phyloP scores from a whole-genome alignment of 2,113 vertebrate genomes.

The Penelope pileata region DNA sequence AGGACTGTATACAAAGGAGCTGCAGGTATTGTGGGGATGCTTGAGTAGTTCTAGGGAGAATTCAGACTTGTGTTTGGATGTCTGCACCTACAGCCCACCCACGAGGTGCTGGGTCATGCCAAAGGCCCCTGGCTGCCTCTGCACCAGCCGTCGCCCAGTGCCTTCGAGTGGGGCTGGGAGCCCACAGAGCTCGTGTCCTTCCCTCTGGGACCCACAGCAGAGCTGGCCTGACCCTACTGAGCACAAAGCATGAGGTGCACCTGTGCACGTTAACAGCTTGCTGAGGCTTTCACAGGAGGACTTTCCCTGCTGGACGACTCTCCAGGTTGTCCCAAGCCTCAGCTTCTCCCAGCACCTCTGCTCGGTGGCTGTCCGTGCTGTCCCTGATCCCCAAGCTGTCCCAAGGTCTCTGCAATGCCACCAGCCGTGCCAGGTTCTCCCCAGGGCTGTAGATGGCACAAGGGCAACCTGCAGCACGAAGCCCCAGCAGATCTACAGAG shows the following conservation, averaged over 20 bases:
- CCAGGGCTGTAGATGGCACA: neutral
- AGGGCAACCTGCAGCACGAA: neutral
- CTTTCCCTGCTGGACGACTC: neutral
- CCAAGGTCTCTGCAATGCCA: neutral
- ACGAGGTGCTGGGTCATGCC: neutral
- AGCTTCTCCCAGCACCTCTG: neutral
- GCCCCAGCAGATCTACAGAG: neutral
- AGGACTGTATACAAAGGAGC: neutral
- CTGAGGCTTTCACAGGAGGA: neutral
- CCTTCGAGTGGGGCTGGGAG: accelerated
- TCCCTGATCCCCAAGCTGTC: neutral
- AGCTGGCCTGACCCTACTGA: neutral
- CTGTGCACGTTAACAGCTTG: neutral
- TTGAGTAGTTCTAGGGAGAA: neutral
- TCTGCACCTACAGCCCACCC: neutral
- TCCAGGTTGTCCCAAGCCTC: neutral
- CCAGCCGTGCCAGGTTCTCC: neutral
- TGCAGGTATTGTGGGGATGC: neutral
- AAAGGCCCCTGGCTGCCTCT: neutral
- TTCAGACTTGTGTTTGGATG: neutral
- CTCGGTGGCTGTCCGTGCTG: neutral
- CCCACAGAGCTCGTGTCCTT: neutral
- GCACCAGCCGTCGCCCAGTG: neutral
- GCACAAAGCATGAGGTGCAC: neutral
- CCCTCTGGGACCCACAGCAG: neutral